A percentile compares a stretch with the other conserved stretches of the same genome.
These are phyloP conservation scores for Vireo altiloquus DNA, from an alignment of 2,113 vertebrate species.

Conservation along the genomic window DNA sequence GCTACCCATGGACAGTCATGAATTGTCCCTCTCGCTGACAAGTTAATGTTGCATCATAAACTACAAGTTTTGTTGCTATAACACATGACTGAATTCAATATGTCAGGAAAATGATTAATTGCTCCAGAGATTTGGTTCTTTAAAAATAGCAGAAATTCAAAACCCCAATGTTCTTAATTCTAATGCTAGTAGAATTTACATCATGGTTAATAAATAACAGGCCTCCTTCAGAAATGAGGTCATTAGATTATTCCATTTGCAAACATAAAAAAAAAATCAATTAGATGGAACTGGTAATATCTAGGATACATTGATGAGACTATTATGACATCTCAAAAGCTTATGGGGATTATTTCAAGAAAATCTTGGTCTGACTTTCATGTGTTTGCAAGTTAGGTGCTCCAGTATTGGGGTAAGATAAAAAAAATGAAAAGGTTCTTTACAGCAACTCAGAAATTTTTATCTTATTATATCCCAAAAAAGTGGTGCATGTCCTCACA, in stretches of 20 bases:
- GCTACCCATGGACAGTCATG: slow-evolving; percentile 17
- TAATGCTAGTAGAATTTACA: slow-evolving; percentile 20
- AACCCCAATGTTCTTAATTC: neutral
- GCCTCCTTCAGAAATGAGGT: slow-evolving; percentile 49
- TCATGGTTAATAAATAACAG: slow-evolving; percentile 59
- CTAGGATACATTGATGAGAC: neutral
- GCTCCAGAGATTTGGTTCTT: slow-evolving; percentile 24
- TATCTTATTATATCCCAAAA: neutral
- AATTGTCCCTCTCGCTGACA: slow-evolving; percentile 44
- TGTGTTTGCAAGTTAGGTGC: neutral
- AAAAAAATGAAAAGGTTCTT: neutral
- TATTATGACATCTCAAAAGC: neutral
- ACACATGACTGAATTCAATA: slow-evolving; percentile 51
- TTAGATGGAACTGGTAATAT: slow-evolving; percentile 9
- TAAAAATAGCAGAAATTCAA: slow-evolving; percentile 48
- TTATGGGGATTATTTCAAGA: neutral
- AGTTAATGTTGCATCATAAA: slow-evolving; percentile 45
- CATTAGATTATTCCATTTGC: slow-evolving; percentile 39
- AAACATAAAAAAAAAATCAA: slow-evolving; percentile 22
- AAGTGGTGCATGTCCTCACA: fast-evolving
- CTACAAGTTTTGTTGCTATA: slow-evolving; percentile 42
- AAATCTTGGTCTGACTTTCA: neutral
- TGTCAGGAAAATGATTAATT: slow-evolving; percentile 54
- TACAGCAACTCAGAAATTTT: neutral
- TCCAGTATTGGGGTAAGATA: neutral